Percentiles rank a stretch among this genome's conserved stretches.
Conservation (phyloP, 2,113 vertebrate genomes). For the Melanerpes formicivorus region DNA sequence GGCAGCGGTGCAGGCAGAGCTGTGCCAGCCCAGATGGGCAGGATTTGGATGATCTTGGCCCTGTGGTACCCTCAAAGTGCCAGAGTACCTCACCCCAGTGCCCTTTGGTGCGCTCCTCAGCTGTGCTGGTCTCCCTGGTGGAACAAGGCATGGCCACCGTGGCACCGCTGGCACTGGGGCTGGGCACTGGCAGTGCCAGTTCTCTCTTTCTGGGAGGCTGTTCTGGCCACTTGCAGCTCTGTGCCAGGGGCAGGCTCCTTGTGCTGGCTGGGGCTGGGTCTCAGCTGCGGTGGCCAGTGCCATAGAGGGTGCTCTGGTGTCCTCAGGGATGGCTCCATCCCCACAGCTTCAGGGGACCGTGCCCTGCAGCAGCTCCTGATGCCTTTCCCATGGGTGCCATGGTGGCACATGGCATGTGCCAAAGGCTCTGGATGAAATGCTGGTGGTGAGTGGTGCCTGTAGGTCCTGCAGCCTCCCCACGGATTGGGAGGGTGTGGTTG, state of each 20-base stretch:
- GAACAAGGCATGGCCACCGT: fast-evolving
- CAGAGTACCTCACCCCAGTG: background rate
- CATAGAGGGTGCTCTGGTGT: background rate
- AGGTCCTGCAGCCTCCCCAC: background rate
- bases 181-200: fast-evolving
- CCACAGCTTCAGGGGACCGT: background rate
- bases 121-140: fast-evolving
- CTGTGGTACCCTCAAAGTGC: background rate
- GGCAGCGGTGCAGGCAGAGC: background rate
- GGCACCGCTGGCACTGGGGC: fast-evolving
- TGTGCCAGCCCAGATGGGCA: fast-evolving
- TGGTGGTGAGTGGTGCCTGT: background rate
- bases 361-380: background rate
- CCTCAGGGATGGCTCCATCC: background rate
- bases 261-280: background rate
- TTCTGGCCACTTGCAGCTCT: background rate
- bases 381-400: background rate
- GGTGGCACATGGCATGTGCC: fast-evolving
- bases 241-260: background rate
- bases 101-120: conserved; percentile 44
- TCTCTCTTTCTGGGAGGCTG: background rate
- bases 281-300: background rate
- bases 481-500: background rate
- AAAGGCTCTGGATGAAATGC: background rate
- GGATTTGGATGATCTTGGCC: background rate